These are phyloP conservation scores for Ischnus inquisitorius DNA, from an alignment of 2,888 invertebrate species.

Conservation along the genomic window DNA sequence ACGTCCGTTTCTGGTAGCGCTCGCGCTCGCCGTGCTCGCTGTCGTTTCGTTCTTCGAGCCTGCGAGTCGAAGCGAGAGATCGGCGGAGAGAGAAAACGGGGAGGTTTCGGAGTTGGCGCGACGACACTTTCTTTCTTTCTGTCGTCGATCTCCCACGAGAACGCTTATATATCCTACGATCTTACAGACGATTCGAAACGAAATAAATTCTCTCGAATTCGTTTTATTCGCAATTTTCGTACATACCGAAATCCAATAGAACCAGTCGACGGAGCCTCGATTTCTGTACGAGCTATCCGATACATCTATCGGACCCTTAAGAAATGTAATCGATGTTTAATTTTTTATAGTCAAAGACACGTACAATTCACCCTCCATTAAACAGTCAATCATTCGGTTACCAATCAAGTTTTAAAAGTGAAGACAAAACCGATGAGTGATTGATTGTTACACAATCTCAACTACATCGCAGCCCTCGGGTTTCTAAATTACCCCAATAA, in stretches of 20 bases:
- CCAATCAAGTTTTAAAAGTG: too few relatives aligned
- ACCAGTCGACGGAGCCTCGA: background rate
- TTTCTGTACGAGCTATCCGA: background rate
- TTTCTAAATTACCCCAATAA: too few relatives aligned
- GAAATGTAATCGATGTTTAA: too few relatives aligned
- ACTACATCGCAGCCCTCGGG: too few relatives aligned
- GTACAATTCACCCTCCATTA: too few relatives aligned
- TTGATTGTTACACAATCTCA: too few relatives aligned
- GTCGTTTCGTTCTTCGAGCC: background rate
- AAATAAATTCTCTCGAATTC: constrained; percentile 8
- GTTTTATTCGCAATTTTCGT: background rate
- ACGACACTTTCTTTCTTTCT: constrained; percentile 41
- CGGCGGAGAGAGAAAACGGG: background rate
- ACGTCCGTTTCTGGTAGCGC: constrained; percentile 45
- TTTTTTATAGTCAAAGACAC: too few relatives aligned
- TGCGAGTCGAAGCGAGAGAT: background rate
- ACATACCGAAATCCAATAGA: background rate
- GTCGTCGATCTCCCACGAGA: constrained; percentile 47
- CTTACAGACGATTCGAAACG: background rate
- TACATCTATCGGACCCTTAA: too few relatives aligned
- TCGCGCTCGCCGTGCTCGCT: constrained; percentile 18
- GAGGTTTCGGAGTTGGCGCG: constrained; percentile 1
- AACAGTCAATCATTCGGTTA: too few relatives aligned
- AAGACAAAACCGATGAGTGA: too few relatives aligned
- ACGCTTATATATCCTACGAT: constrained; percentile 22